Evolutionary conservation across 2,113 vertebrate genomes (phyloP), one percentile per base, ranked within the genome.

Genomic region (Notechis scutatus): DNA sequence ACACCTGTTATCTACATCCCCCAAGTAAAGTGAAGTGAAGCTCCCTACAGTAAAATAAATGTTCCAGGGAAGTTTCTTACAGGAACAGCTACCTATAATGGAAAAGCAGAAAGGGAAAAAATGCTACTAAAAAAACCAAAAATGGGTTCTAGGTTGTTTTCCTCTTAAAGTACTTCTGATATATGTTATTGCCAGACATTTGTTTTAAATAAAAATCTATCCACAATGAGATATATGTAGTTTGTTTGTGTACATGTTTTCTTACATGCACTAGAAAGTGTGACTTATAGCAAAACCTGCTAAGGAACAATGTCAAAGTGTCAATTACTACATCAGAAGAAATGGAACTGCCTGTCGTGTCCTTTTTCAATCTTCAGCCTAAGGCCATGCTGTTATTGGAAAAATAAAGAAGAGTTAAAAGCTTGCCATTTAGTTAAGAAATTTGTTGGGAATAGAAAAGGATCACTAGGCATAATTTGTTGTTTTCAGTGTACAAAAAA

Each of bases 291-390:
- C 86, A 94, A 94, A 95, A 95, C 85, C 39, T 95, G 69, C 9
- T 0, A 9, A 94, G 91, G 92, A 94, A 91, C 86, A 69, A 92
- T 96, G 24, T 90, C 39, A 52, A 14, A 69, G 14, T 90, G 96
- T 97, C 97, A 98, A 96, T 96, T 97, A 95, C 94, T 94, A 94
- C 90, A 93, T 96, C 57, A 95, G 94, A 96, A 94, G 95, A 93
- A 94, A 96, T 50, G 88, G 91, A 47, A n/a, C 92, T 97, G 91
- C 96, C 96, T 96, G 95, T 97, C 95, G 96, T 96, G 54, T 94
- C 95, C 95, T 97, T 97, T 97, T 97, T 97, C 95, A 97, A 95
- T 92, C 89, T 95, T 95, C 90, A 97, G 97, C 97, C 98, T 94
- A 96, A 97, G 96, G 97, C 96, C 94, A 95, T 93, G 95, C 93